Percentiles rank a stretch among this genome's conserved stretches.
Conservation (phyloP, 2,113 vertebrate genomes). For the Rhipidura dahli region DNA sequence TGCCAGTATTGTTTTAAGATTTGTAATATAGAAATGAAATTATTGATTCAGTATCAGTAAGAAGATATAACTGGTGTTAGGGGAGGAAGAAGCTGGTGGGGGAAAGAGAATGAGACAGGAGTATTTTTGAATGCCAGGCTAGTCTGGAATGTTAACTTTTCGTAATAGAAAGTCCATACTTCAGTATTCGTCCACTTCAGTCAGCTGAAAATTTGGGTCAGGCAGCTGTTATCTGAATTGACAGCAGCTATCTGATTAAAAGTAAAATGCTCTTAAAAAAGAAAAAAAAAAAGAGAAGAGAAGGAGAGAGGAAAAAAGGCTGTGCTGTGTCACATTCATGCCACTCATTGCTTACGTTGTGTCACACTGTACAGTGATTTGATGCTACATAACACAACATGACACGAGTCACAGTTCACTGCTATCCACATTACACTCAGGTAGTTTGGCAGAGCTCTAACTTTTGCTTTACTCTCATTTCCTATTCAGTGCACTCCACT, state of each 20-base stretch:
- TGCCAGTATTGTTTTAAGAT: conserved; percentile 72
- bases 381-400: conserved; percentile 52
- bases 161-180: conserved; percentile 35
- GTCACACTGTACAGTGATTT: conserved; percentile 62
- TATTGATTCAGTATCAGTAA: conserved; percentile 68
- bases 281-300: not conserved
- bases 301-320: conserved; percentile 24
- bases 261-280: conserved; percentile 66
- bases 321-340: conserved; percentile 71
- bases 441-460: conserved; percentile 33
- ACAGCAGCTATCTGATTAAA: conserved; percentile 69
- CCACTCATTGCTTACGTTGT: conserved; percentile 54
- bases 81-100: not conserved
- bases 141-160: conserved; percentile 60
- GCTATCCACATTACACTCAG: conserved; percentile 56
- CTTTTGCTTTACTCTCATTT: conserved; percentile 53
- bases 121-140: conserved; percentile 28
- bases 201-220: conserved; percentile 67
- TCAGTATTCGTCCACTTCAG: conserved; percentile 64
- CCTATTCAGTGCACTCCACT: conserved; percentile 56
- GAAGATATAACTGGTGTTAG: conserved; percentile 27
- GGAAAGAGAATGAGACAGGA: not conserved
- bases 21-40: conserved; percentile 75
- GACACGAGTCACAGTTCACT: conserved; percentile 57
- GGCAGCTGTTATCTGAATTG: conserved; percentile 66